These are phyloP conservation scores for Calliphora vicina DNA, from an alignment of 1,140 invertebrate genomes.

Conservation along the genomic window DNA sequence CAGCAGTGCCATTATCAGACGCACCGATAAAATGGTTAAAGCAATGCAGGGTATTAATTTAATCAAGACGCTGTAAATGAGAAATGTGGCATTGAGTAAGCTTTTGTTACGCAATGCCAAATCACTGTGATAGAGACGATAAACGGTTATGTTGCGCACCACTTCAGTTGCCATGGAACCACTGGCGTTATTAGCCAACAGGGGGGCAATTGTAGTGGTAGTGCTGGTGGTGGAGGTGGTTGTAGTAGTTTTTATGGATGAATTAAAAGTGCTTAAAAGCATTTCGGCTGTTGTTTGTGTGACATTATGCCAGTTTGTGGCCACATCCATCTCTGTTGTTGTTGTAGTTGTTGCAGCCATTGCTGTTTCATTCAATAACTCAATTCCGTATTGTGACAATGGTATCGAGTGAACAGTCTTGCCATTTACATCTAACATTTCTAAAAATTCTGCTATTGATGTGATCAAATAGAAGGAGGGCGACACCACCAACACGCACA, in stretches of 20 bases:
- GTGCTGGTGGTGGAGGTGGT: slow-evolving; percentile 33
- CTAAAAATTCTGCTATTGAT: slow-evolving; percentile 65
- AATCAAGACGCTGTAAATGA: slow-evolving; percentile 85
- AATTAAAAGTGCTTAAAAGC: background rate
- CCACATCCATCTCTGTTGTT: background rate
- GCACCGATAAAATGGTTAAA: slow-evolving; percentile 80
- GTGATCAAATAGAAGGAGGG: slow-evolving; percentile 83
- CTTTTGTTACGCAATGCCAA: slow-evolving; percentile 53
- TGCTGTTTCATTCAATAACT: slow-evolving; percentile 35
- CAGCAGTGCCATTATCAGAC: slow-evolving; percentile 79
- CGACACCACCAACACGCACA: slow-evolving; percentile 81
- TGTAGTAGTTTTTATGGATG: slow-evolving; percentile 36
- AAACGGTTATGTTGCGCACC: slow-evolving; percentile 54
- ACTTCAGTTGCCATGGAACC: background rate
- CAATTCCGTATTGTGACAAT: slow-evolving; percentile 53
- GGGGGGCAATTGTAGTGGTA: slow-evolving; percentile 38
- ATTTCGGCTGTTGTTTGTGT: slow-evolving; percentile 22
- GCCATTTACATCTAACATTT: slow-evolving; percentile 65
- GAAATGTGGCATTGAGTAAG: slow-evolving; percentile 73
- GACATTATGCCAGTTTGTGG: background rate
- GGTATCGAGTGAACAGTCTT: slow-evolving; percentile 55
- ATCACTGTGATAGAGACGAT: slow-evolving; percentile 49
- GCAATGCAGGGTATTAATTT: slow-evolving; percentile 85
- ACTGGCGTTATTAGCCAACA: background rate
- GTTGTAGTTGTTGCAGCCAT: background rate